Evolutionary conservation across 2,113 vertebrate species (phyloP).

Genomic region (Corythaixoides concolor): DNA sequence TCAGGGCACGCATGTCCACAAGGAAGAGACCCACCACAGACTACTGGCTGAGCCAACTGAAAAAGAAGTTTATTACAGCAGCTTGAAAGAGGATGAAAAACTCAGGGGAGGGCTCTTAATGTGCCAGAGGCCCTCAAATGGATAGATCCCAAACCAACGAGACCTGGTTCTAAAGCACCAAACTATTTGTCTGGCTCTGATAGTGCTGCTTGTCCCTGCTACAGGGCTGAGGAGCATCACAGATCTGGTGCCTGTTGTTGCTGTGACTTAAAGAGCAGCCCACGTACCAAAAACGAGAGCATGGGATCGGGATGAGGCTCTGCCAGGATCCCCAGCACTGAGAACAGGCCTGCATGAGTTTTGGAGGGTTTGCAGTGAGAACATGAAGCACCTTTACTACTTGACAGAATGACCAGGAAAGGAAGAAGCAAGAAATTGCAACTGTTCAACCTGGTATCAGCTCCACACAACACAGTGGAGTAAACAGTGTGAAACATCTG

Average conservation of each 20-base stretch:
- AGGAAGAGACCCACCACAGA: constrained; percentile 29
- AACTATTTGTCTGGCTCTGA: background rate
- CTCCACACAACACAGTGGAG: background rate
- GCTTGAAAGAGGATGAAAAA: constrained; percentile 36
- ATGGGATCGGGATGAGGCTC: background rate
- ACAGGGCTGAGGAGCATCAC: background rate
- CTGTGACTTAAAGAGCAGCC: background rate
- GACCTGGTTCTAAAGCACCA: background rate
- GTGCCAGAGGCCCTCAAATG: constrained; percentile 19
- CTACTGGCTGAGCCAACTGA: background rate
- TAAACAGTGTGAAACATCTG: background rate
- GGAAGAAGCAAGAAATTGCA: background rate
- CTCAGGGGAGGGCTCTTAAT: background rate
- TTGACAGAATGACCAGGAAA: background rate
- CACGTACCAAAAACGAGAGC: background rate
- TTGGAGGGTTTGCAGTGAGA: background rate
- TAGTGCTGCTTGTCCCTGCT: background rate
- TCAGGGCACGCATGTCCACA: background rate
- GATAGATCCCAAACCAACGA: constrained; percentile 12
- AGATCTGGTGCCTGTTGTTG: background rate
- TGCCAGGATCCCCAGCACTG: background rate
- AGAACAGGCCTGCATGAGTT: background rate
- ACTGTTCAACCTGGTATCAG: background rate
- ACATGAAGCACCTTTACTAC: background rate
- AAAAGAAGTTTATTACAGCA: background rate